Percentiles rank a stretch among this genome's conserved stretches.
Evolutionary conservation across 2,113 vertebrate genomes (phyloP).

Genomic region (Erpornis zantholeuca): DNA sequence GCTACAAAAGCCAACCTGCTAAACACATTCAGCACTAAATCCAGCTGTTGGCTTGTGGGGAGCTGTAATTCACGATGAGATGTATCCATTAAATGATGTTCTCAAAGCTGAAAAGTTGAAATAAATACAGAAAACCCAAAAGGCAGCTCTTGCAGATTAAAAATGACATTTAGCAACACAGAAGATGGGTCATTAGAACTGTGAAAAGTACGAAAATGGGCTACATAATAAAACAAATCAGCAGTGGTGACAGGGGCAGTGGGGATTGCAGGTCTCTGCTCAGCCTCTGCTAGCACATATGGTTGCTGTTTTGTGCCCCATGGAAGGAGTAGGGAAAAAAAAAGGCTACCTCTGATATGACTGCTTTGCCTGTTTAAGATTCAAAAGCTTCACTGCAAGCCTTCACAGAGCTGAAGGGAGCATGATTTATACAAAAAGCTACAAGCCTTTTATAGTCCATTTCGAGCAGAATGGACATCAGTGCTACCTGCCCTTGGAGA

Average conservation of each 20-base stretch:
- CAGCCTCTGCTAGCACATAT: neutral
- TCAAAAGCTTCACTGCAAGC: conserved; percentile 12
- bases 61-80: neutral
- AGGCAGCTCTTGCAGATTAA: neutral
- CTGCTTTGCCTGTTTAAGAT: conserved; percentile 1
- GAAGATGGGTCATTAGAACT: neutral
- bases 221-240: neutral
- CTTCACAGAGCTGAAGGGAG: conserved; percentile 9
- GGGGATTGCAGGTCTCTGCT: neutral
- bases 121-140: neutral
- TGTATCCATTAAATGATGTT: neutral
- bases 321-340: neutral
- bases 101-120: neutral
- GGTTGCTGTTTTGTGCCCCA: neutral
- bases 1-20: conserved; percentile 3
- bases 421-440: conserved; percentile 33
- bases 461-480: neutral
- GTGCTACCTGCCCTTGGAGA: neutral
- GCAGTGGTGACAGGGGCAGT: neutral
- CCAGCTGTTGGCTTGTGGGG: neutral
- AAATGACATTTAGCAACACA: neutral
- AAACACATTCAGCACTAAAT: neutral
- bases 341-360: neutral
- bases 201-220: neutral
- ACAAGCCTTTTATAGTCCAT: neutral